Conservation (phyloP, 1,140 invertebrate species). For the Philotrypesis tridentata region DNA sequence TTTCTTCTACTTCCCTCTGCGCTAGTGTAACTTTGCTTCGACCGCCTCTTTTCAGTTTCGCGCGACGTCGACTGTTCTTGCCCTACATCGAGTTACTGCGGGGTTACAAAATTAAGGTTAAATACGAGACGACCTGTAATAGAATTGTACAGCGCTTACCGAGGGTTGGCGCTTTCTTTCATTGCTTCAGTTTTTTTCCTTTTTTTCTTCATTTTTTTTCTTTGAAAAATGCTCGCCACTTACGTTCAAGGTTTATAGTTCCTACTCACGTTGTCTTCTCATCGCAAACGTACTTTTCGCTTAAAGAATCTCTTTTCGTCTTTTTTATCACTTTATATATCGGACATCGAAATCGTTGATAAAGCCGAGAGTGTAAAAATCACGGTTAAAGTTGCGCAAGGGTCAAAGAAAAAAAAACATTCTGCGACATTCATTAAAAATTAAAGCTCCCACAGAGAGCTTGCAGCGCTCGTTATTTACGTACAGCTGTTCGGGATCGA, state of each 20-base stretch:
- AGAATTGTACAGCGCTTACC: neutral
- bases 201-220: neutral
- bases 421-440: constrained; percentile 3
- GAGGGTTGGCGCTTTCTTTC: neutral
- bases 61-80: neutral
- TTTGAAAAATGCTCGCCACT: neutral
- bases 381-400: no score
- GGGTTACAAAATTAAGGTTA: constrained; percentile 36
- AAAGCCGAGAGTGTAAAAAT: no score
- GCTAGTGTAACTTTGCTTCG: neutral
- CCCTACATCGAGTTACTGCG: neutral
- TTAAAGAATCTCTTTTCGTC: no score
- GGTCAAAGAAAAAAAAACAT: no score
- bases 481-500: neutral
- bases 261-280: no score
- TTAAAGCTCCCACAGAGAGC: neutral
- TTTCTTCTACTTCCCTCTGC: neutral
- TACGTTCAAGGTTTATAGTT: neutral
- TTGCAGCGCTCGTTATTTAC: neutral
- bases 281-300: no score
- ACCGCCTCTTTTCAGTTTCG: neutral
- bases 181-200: no score
- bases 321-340: no score
- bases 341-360: no score
- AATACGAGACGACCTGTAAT: constrained; percentile 18